Conservation (phyloP, 2,888 invertebrate genomes). For the Tetropium fuscum region DNA sequence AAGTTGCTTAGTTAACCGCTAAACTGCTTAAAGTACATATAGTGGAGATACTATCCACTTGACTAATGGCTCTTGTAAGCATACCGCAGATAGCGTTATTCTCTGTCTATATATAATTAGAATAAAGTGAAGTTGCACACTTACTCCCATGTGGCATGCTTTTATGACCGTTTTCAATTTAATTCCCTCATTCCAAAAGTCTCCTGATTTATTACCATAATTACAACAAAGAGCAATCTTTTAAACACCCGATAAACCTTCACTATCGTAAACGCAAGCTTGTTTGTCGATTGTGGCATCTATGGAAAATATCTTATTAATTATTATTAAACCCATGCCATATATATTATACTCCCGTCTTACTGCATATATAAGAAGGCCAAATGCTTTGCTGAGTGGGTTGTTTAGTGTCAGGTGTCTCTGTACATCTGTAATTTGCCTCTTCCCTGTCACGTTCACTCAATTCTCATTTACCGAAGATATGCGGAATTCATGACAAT, state of each 20-base stretch:
- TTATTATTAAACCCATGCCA: constrained; percentile 2
- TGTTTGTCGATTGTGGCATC: constrained; percentile 5
- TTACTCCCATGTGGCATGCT: constrained; percentile 27
- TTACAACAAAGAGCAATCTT: no score
- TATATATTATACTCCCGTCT: neutral
- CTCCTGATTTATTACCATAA: no score
- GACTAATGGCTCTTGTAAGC: constrained; percentile 38
- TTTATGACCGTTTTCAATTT: constrained; percentile 22
- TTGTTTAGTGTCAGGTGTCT: constrained; percentile 16
- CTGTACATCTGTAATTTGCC: neutral
- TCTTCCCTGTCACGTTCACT: neutral
- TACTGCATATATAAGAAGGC: constrained; percentile 13
- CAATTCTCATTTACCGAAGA: neutral
- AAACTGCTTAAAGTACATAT: constrained; percentile 31
- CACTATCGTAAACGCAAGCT: neutral
- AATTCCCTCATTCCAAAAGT: no score
- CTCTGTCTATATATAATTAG: constrained; percentile 29
- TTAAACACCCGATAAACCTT: neutral
- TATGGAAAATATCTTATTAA: neutral
- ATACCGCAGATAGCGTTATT: constrained; percentile 33
- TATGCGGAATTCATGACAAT: constrained; percentile 2
- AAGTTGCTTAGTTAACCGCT: constrained; percentile 53
- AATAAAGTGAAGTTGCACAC: constrained; percentile 33
- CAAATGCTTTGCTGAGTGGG: constrained; percentile 7
- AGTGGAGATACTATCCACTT: constrained; percentile 30